Evolutionary conservation across 2,113 vertebrate species (phyloP).

Genomic region (Carlito syrichta): DNA sequence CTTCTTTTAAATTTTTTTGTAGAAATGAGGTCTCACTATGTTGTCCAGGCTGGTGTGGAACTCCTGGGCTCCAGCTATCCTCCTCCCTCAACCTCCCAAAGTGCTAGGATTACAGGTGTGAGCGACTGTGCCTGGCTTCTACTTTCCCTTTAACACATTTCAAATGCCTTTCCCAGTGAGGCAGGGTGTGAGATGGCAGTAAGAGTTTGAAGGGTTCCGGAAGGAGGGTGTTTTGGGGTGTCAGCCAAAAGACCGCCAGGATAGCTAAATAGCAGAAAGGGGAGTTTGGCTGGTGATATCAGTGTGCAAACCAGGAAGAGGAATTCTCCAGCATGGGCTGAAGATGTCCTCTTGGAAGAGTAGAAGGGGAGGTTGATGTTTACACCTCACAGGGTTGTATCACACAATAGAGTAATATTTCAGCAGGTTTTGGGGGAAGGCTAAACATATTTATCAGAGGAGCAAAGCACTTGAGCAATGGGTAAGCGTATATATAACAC

Average conservation of each 20-base stretch:
- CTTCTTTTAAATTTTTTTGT: background rate
- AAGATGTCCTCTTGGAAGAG: background rate
- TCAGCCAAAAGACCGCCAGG: background rate
- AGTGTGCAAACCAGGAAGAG: background rate
- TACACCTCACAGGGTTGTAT: no score
- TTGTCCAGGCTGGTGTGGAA: no score
- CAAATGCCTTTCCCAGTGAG: no score
- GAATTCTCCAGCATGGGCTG: background rate
- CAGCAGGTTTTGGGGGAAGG: no score
- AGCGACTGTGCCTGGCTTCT: no score
- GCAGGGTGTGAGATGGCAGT: background rate
- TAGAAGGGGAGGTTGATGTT: background rate
- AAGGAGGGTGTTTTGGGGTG: background rate
- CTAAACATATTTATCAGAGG: background rate
- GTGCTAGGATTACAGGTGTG: no score
- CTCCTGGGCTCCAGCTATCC: no score
- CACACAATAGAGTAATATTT: no score
- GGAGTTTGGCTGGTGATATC: background rate
- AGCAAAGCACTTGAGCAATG: background rate
- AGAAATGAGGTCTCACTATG: no score
- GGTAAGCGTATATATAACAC: background rate
- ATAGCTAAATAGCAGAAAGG: background rate
- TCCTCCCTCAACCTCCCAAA: no score
- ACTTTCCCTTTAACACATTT: no score
- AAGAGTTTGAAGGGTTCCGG: background rate